phyloP scores from a whole-genome alignment of 2,888 invertebrate species.

The Mimachlamys varia region DNA sequence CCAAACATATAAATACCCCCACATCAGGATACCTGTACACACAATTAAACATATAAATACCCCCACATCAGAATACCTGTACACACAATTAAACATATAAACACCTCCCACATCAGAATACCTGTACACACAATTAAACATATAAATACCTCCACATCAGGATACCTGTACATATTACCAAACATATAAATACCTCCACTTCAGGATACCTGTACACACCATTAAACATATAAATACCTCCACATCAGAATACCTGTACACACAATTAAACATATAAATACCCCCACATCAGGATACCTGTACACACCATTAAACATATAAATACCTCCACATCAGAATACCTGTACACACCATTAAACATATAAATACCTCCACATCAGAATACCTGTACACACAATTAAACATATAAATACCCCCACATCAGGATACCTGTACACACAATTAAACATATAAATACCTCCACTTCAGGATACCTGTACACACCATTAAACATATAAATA shows the following conservation, averaged over 20 bases:
- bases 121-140: too few species aligned
- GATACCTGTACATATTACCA: too few species aligned
- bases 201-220: slow-evolving; percentile 90
- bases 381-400: too few species aligned
- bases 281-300: too few species aligned
- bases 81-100: slow-evolving; percentile 12
- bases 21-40: too few species aligned
- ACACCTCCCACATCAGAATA: too few species aligned
- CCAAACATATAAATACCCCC: not conserved
- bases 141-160: too few species aligned
- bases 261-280: not conserved
- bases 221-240: slow-evolving; percentile 83
- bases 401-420: slow-evolving; percentile 96
- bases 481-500: slow-evolving; percentile 86
- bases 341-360: slow-evolving; percentile 84
- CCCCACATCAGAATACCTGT: slow-evolving; percentile 97
- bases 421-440: slow-evolving; percentile 89
- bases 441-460: not conserved
- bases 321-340: slow-evolving; percentile 98
- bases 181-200: too few species aligned
- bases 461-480: too few species aligned
- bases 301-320: slow-evolving; percentile 82
- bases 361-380: too few species aligned
- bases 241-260: slow-evolving; percentile 94
- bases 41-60: slow-evolving; percentile 87